These are phyloP conservation scores for Liparis tanakae DNA, from an alignment of 2,797 vertebrate genomes.

Conservation along the genomic window DNA sequence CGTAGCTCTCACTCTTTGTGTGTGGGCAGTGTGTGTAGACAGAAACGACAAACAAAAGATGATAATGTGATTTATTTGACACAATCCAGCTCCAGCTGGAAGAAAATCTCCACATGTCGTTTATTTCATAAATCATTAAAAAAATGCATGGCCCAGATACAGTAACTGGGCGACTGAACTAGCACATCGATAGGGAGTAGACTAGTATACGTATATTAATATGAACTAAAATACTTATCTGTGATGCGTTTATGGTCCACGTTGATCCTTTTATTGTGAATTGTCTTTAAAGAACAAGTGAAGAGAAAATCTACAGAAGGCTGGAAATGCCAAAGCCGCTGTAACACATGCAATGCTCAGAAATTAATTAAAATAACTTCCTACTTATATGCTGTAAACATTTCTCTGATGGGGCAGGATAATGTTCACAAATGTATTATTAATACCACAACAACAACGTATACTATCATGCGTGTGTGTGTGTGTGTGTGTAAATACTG, in stretches of 20 bases:
- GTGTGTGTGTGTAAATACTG: constrained; percentile 28
- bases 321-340: background rate
- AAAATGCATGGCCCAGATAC: constrained; percentile 27
- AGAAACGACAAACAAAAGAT: constrained; percentile 72
- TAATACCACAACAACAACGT: background rate
- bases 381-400: background rate
- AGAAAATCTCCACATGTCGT: constrained; percentile 30
- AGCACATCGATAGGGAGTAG: background rate
- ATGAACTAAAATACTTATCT: background rate
- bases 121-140: constrained; percentile 63
- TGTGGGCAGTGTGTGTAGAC: constrained; percentile 52
- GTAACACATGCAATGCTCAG: background rate
- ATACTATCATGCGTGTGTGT: background rate
- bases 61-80: constrained; percentile 78
- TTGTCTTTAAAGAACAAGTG: background rate
- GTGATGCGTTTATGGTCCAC: constrained; percentile 13
- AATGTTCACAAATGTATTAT: constrained; percentile 20
- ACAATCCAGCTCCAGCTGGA: constrained; percentile 68
- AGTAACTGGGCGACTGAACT: constrained; percentile 4
- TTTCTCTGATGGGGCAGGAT: background rate
- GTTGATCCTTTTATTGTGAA: constrained; percentile 3
- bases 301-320: background rate
- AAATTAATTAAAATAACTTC: background rate
- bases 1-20: constrained; percentile 50
- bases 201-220: background rate